A percentile compares a stretch with the other conserved stretches of the same genome.
These are phyloP conservation scores for Axis porcinus DNA, from an alignment of 2,113 vertebrate genomes.

Conservation along the genomic window DNA sequence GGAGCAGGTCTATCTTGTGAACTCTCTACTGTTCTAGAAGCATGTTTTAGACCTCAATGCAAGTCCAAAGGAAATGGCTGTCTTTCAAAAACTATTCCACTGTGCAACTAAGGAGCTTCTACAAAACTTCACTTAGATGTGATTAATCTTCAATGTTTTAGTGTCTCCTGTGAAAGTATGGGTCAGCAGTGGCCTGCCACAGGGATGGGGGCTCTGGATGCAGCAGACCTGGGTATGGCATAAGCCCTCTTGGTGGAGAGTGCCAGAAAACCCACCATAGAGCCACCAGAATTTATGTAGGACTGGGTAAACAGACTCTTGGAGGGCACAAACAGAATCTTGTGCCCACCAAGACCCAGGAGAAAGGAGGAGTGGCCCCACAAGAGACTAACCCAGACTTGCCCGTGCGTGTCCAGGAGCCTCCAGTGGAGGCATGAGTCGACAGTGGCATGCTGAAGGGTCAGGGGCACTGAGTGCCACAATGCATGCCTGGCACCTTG, in stretches of 20 bases:
- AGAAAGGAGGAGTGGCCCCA: neutral
- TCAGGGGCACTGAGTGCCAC: neutral
- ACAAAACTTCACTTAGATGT: neutral
- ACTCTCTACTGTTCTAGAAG: neutral
- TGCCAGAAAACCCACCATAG: neutral
- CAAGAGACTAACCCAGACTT: neutral
- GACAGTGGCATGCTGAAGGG: neutral
- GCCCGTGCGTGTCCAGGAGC: fast-evolving
- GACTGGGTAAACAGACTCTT: neutral
- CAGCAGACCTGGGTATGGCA: too few relatives aligned
- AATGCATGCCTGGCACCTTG: neutral
- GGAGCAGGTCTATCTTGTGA: neutral
- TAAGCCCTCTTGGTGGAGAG: neutral
- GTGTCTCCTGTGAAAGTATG: neutral
- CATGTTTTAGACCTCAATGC: neutral
- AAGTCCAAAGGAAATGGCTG: neutral
- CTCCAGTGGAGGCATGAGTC: fast-evolving
- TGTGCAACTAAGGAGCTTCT: neutral
- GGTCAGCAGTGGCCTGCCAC: neutral
- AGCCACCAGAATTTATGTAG: neutral
- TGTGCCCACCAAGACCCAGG: neutral
- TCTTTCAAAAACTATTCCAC: neutral
- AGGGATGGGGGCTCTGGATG: neutral
- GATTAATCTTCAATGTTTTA: neutral
- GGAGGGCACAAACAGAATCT: neutral